Base-by-base conservation (phyloP, 1,140 invertebrate genomes). In the Lasioglossum baleicum region DNA sequence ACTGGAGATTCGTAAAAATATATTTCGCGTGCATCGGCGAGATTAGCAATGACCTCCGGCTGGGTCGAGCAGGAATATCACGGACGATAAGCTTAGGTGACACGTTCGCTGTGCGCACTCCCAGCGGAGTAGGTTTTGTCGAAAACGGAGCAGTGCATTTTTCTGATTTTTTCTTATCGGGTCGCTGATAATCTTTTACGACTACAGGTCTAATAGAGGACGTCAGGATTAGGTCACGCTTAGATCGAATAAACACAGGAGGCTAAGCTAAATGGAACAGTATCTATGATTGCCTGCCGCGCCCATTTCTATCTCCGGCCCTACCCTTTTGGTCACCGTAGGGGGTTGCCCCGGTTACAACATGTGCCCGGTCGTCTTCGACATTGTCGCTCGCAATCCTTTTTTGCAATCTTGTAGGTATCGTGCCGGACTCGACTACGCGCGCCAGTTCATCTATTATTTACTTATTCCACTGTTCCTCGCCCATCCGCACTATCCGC, bases 181-280 rank as follows among this genome's bases (percentile, higher is more conserved):
- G 13, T 2, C 35, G 44, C 22, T 73, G 74, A 48, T 69, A 84
- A 75, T 84, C 65, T 74, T 81, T 68, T 63, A 76, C 69, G 56
- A 71, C 58, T 63, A 26, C 51, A 53, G 26, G 48, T 74, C 68
- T 83, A 84, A 87, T 85, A 84, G 64, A 86, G 80, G 85, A 87
- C 79, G 76, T 31, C 26, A 40, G 72, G 87, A 85, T 85, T 82
- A 83, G 84, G 84, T 87, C 83, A 81, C 77, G 76, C 81, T 78
- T 83, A 84, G 73, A 76, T 84, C 70, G 81, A 81, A 88, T 87
- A 88, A 84, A 89, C 83, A 83, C 80, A 22, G 80, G 83, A 22
- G 80, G 83, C 82, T 73, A 84, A 85, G 88, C 78, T 88, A 88
- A 90, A 89, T 88, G 85, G 87, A 83, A 83, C 85, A 80, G 80